These are phyloP conservation scores for Tragelaphus eurycerus DNA, from an alignment of 2,797 vertebrate genomes.

Conservation along the genomic window DNA sequence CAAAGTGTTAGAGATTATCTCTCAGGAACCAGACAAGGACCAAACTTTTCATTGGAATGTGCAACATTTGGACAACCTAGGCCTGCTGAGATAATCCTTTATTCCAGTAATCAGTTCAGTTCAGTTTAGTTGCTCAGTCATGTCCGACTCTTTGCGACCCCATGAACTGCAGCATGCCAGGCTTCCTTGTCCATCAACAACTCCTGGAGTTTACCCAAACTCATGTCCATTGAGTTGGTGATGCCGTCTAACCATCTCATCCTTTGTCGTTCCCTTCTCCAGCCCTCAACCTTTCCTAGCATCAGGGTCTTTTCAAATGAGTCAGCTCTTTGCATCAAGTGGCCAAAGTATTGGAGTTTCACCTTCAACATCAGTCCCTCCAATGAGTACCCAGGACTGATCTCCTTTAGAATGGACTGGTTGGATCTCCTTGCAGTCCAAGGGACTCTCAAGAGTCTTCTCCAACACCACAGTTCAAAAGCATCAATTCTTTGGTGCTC, in stretches of 20 bases:
- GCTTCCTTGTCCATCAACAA: not conserved
- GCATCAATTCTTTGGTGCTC: not conserved
- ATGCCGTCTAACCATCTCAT: not conserved
- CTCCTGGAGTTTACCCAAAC: not conserved
- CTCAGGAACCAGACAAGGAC: not conserved
- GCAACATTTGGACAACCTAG: not conserved
- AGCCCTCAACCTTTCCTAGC: not conserved
- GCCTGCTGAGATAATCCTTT: not conserved
- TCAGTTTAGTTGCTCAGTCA: rapidly evolving
- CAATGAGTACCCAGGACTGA: not conserved
- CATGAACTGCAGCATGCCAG: rapidly evolving
- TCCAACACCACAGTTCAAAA: not conserved
- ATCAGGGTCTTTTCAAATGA: not conserved
- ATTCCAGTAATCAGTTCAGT: not conserved
- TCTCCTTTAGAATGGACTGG: not conserved
- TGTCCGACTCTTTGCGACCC: not conserved
- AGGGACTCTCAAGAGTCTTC: not conserved
- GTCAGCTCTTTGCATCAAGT: not conserved
- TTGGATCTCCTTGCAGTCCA: not conserved
- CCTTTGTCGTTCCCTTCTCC: rapidly evolving
- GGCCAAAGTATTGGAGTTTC: not conserved
- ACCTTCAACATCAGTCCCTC: not conserved
- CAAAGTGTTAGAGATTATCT: not conserved
- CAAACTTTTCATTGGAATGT: not conserved
- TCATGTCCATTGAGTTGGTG: not conserved